These are phyloP conservation scores for Myotis findleyi DNA, from an alignment of 2,797 vertebrate genomes.

Conservation along the genomic window DNA sequence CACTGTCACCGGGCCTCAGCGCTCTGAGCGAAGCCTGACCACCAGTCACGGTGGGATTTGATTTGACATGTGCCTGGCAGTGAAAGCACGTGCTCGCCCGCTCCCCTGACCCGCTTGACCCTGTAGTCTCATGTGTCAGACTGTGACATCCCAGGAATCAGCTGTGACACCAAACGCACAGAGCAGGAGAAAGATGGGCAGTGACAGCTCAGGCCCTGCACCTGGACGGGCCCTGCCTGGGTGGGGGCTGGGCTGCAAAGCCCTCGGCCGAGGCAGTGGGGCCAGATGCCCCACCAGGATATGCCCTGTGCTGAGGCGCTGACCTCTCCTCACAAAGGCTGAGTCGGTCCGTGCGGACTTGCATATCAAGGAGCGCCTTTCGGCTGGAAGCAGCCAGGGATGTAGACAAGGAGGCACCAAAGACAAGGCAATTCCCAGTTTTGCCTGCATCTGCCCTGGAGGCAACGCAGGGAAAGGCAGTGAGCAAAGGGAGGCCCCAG, in stretches of 20 bases:
- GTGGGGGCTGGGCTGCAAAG: background rate
- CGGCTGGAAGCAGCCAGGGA: background rate
- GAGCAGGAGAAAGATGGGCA: constrained; percentile 23
- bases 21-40: constrained; percentile 42
- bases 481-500: background rate
- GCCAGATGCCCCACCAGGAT: background rate
- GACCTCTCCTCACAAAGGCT: background rate
- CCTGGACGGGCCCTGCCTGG: background rate
- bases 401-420: background rate
- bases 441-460: too few relatives aligned
- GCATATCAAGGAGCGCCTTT: background rate
- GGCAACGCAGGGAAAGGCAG: background rate
- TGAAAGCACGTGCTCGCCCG: background rate
- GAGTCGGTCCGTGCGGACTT: background rate
- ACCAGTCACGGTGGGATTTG: constrained; percentile 4
- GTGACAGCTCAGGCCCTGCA: constrained; percentile 15
- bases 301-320: background rate
- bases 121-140: constrained; percentile 6
- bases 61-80: constrained; percentile 57
- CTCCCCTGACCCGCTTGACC: constrained; percentile 3
- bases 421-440: background rate
- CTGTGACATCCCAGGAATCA: constrained; percentile 65
- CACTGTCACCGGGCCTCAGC: constrained; percentile 11
- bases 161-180: background rate
- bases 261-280: too few relatives aligned